Evolutionary conservation across 2,797 vertebrate genomes (phyloP).

Genomic region (Lerista edwardsae): DNA sequence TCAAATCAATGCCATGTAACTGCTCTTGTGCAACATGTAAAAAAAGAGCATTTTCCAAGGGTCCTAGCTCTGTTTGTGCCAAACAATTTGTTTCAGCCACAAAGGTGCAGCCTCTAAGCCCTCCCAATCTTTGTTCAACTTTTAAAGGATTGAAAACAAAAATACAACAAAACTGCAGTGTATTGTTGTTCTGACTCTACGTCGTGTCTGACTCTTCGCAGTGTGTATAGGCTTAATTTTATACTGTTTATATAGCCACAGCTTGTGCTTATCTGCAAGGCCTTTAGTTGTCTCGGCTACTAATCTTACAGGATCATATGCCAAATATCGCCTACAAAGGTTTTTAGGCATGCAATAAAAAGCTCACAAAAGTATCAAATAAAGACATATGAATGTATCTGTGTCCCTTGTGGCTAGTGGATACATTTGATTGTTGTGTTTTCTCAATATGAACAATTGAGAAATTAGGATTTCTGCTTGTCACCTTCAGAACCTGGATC

Average conservation of each 20-base stretch:
- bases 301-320: neutral
- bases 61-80: conserved; percentile 23
- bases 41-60: conserved; percentile 40
- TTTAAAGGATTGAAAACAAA: neutral
- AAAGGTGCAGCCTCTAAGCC: neutral
- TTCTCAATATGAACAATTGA: neutral
- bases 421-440: neutral
- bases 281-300: neutral
- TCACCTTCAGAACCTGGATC: neutral
- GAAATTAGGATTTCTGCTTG: neutral
- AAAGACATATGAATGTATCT: neutral
- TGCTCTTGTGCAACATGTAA: conserved; percentile 64
- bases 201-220: too few relatives aligned
- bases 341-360: fast-evolving
- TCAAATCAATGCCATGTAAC: conserved; percentile 69
- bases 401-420: neutral
- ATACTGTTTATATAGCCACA: neutral
- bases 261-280: neutral
- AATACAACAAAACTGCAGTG: neutral
- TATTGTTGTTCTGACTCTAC: too few relatives aligned
- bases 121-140: neutral
- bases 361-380: neutral
- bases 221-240: neutral
- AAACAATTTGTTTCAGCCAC: conserved; percentile 2
- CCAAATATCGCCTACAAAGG: neutral